phyloP scores from a whole-genome alignment of 1,140 invertebrate genomes.

The Mesaphorura yosii region DNA sequence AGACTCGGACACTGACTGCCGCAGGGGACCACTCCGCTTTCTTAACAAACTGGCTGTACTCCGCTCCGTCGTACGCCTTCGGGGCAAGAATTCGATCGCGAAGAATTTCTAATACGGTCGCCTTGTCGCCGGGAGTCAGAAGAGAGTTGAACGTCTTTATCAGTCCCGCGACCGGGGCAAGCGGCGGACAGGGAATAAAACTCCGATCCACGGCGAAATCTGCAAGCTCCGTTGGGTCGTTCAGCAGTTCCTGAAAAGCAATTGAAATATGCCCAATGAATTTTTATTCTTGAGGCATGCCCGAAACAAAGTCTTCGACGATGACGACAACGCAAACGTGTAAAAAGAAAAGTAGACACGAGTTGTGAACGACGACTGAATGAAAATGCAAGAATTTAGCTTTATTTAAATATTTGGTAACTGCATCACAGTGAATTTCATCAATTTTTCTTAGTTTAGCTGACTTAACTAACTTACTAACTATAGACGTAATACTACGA shows the following conservation, averaged over 20 bases:
- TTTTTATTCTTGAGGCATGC: not conserved
- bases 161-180: too few relatives aligned
- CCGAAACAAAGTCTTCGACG: too few relatives aligned
- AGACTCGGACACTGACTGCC: not conserved
- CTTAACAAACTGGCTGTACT: slow-evolving; percentile 13
- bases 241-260: slow-evolving; percentile 1
- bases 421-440: too few relatives aligned
- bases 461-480: too few relatives aligned
- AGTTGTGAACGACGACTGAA: too few relatives aligned
- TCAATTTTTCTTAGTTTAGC: too few relatives aligned
- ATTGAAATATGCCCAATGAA: not conserved
- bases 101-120: slow-evolving; percentile 5
- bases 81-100: slow-evolving; percentile 16
- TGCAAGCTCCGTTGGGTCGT: slow-evolving; percentile 1
- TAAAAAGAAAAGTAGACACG: too few relatives aligned
- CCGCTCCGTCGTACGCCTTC: slow-evolving; percentile 9
- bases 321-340: too few relatives aligned
- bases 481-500: too few relatives aligned
- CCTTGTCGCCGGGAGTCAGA: not conserved
- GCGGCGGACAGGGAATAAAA: slow-evolving; percentile 1
- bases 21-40: slow-evolving; percentile 15
- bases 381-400: too few relatives aligned
- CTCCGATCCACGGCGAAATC: not conserved
- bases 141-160: not conserved
- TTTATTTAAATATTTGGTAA: too few relatives aligned